These are phyloP conservation scores for Pelmatolapia mariae DNA, from an alignment of 2,113 vertebrate genomes.

Conservation along the genomic window DNA sequence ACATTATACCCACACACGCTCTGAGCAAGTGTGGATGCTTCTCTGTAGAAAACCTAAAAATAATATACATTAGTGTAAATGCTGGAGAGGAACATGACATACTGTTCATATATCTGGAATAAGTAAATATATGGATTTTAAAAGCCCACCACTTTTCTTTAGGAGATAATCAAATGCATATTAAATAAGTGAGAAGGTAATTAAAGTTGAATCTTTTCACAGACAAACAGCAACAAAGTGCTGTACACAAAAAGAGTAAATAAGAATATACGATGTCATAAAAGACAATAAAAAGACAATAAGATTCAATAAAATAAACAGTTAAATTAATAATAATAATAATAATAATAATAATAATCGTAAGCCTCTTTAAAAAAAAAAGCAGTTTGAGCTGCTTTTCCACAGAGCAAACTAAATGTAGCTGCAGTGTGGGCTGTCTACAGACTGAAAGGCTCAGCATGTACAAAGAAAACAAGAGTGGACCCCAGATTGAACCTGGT, in stretches of 20 bases:
- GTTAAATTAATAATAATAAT: neutral
- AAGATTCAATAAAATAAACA: neutral
- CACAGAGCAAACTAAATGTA: neutral
- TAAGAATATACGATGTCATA: neutral
- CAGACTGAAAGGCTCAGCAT: neutral
- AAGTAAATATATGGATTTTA: neutral
- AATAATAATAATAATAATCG: neutral
- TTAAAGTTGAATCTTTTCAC: neutral
- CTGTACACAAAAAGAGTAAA: neutral
- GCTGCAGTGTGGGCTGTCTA: neutral
- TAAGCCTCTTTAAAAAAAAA: neutral
- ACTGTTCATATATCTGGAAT: neutral
- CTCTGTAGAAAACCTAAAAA: neutral
- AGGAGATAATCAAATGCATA: neutral
- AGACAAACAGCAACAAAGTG: neutral
- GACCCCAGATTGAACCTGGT: accelerated
- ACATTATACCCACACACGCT: neutral
- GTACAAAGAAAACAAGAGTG: neutral
- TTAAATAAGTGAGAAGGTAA: neutral
- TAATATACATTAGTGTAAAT: neutral
- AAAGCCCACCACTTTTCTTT: neutral
- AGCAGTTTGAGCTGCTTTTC: too few species aligned
- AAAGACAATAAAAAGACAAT: neutral
- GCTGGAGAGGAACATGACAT: neutral
- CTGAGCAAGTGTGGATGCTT: neutral